A percentile compares a stretch with the other conserved stretches of the same genome.
These are phyloP conservation scores for Musca vetustissima DNA, from an alignment of 1,140 invertebrate genomes.

Conservation along the genomic window DNA sequence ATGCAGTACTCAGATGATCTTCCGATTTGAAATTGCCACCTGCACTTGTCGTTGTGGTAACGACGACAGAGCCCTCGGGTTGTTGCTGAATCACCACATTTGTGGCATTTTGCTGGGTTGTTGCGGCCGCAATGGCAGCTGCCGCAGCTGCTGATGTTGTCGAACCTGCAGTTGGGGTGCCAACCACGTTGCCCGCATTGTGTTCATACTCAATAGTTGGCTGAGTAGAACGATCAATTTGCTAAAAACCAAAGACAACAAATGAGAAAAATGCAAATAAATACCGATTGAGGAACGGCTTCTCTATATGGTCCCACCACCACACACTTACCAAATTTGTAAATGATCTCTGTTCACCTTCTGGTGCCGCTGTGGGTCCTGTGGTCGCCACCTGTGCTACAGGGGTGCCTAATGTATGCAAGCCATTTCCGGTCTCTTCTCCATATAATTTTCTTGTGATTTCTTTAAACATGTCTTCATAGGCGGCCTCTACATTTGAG, in stretches of 20 bases:
- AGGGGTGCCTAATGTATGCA: slow-evolving; percentile 56
- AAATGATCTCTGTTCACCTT: slow-evolving; percentile 52
- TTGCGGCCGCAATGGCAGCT: slow-evolving; percentile 18
- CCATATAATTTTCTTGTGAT: slow-evolving; percentile 88
- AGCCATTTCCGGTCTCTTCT: slow-evolving; percentile 69
- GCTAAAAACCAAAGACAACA: slow-evolving; percentile 29
- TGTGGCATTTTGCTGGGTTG: slow-evolving; percentile 15
- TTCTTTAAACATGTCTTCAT: slow-evolving; percentile 68
- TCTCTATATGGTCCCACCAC: not conserved
- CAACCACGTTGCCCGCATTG: not conserved
- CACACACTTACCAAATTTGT: slow-evolving; percentile 50
- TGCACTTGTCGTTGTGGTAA: slow-evolving; percentile 38
- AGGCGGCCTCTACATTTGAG: slow-evolving; percentile 55
- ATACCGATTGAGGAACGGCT: not conserved
- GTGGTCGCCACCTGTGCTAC: slow-evolving; percentile 54
- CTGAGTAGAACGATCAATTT: slow-evolving; percentile 29
- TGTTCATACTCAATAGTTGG: slow-evolving; percentile 18
- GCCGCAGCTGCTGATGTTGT: slow-evolving; percentile 22
- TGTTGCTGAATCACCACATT: slow-evolving; percentile 33
- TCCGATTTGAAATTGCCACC: slow-evolving; percentile 61
- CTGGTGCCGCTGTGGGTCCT: slow-evolving; percentile 53
- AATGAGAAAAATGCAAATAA: not conserved
- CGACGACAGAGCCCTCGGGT: slow-evolving; percentile 47
- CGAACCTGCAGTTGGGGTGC: not conserved
- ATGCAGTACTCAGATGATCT: slow-evolving; percentile 67